Evolutionary conservation across 1,140 invertebrate genomes (phyloP).

Genomic region (Whitmania pigra): DNA sequence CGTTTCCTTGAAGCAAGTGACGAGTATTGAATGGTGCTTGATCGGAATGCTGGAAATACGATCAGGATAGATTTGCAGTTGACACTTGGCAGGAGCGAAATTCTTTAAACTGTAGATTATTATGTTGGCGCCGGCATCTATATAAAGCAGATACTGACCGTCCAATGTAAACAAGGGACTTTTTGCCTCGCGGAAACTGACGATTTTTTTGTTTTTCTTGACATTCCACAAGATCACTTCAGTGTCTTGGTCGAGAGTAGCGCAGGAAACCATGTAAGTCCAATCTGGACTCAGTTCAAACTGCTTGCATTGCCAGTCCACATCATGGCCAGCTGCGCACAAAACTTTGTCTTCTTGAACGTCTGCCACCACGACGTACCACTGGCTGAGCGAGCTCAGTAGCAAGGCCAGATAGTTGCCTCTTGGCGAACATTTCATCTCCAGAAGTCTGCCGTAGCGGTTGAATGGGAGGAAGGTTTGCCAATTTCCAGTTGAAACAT

Average conservation of each 20-base stretch:
- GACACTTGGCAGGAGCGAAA: neutral
- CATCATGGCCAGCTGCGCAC: neutral
- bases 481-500: constrained; percentile 17
- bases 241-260: neutral
- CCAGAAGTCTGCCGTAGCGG: constrained; percentile 18
- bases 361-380: constrained; percentile 16
- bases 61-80: constrained; percentile 8
- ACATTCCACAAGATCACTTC: constrained; percentile 23
- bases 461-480: constrained; percentile 20
- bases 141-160: constrained; percentile 17
- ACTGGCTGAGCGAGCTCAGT: constrained; percentile 13
- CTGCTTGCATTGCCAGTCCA: neutral
- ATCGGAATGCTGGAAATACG: constrained; percentile 11
- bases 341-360: constrained; percentile 12
- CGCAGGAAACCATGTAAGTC: constrained; percentile 12
- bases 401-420: constrained; percentile 22
- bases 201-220: neutral
- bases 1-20: constrained; percentile 7
- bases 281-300: constrained; percentile 15
- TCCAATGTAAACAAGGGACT: constrained; percentile 22
- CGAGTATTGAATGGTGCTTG: constrained; percentile 14
- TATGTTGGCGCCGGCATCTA: constrained; percentile 4
- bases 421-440: constrained; percentile 14
- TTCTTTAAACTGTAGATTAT: constrained; percentile 9
- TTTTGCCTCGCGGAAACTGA: constrained; percentile 11